Percentiles rank a stretch among this genome's conserved stretches.
These are phyloP conservation scores for Axinella damicornis DNA, from an alignment of 37 sponge, comb jelly and placozoan species.

Conservation along the genomic window DNA sequence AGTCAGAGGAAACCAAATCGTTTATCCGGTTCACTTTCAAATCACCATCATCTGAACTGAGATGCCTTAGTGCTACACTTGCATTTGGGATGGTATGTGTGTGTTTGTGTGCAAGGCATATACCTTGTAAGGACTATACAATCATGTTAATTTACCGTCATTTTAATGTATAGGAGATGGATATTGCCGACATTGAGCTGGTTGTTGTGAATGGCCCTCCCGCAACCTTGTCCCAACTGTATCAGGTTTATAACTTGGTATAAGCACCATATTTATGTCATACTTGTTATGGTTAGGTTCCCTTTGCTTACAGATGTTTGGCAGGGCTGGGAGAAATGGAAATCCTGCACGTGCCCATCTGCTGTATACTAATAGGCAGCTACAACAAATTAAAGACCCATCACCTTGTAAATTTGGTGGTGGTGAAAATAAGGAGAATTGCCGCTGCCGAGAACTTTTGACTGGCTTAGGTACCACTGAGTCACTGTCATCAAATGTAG, in stretches of 20 bases:
- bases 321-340: constrained; percentile 3
- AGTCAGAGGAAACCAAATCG: too few relatives aligned
- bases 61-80: too few relatives aligned
- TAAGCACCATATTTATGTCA: background rate
- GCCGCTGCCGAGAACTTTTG: background rate
- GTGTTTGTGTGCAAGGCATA: too few relatives aligned
- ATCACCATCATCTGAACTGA: background rate
- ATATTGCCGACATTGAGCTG: background rate
- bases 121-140: too few relatives aligned
- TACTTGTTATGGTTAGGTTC: background rate
- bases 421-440: constrained; percentile 3
- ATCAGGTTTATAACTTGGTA: constrained; percentile 7
- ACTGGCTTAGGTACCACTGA: background rate
- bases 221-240: background rate
- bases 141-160: too few relatives aligned
- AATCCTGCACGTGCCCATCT: background rate
- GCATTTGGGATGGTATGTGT: too few relatives aligned
- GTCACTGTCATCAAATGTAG: background rate
- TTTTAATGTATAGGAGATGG: constrained; percentile 15
- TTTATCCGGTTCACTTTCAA: too few relatives aligned
- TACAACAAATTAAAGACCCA: background rate
- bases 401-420: background rate
- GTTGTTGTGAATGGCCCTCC: constrained; percentile 26
- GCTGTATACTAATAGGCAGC: background rate
- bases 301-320: constrained; percentile 14